Percentiles rank a stretch among this genome's conserved stretches.
Evolutionary conservation across 2,888 invertebrate species (phyloP).

Genomic region (Antheraea assamensis): DNA sequence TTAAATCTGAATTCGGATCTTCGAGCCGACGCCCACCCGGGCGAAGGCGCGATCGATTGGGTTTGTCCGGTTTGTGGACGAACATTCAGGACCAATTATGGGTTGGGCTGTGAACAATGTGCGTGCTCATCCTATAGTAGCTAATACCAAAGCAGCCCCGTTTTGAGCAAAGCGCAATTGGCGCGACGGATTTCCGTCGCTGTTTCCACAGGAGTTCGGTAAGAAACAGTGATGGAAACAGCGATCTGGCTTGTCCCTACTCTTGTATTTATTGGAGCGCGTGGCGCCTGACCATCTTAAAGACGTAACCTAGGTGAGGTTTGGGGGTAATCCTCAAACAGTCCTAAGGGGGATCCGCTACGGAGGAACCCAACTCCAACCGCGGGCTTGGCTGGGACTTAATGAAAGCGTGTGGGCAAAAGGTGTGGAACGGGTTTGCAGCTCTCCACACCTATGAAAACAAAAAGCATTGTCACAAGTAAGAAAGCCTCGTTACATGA

Average conservation of each 20-base stretch:
- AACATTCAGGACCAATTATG: not conserved
- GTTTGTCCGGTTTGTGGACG: not conserved
- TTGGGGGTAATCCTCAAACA: too few relatives aligned
- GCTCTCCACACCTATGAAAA: not conserved
- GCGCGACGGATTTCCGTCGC: too few relatives aligned
- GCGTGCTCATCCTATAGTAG: not conserved
- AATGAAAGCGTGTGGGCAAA: not conserved
- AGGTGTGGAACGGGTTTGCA: not conserved
- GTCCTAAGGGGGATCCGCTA: too few relatives aligned
- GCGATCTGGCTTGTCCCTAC: not conserved
- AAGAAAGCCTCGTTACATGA: too few relatives aligned
- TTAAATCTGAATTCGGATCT: fast-evolving
- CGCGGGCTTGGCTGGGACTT: too few relatives aligned
- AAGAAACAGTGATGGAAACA: not conserved
- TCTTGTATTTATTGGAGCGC: not conserved
- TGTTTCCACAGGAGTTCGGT: too few relatives aligned
- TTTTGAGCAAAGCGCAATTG: too few relatives aligned
- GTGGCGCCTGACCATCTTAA: not conserved
- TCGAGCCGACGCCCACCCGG: not conserved
- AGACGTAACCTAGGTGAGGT: not conserved
- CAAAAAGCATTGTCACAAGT: too few relatives aligned
- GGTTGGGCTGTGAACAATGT: not conserved
- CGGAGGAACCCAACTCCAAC: too few relatives aligned
- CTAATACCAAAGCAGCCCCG: too few relatives aligned
- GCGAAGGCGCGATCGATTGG: not conserved